Conservation (phyloP, 2,888 invertebrate species). For the Drosophila histrio region DNA sequence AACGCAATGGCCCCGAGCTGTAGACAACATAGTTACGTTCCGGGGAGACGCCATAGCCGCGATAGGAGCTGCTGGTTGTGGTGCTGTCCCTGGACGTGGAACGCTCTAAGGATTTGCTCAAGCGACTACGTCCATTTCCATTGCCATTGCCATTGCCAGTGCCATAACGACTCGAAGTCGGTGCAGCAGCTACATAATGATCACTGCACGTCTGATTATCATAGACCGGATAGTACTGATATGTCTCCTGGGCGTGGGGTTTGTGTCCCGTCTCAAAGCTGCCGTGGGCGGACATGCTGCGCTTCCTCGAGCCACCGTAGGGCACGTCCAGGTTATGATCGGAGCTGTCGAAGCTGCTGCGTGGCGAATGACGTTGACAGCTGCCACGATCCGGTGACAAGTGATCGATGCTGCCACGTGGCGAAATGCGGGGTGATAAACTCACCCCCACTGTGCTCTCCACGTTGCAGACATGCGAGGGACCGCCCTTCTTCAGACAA, state of each 20-base stretch:
- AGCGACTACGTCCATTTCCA: slow-evolving; percentile 55
- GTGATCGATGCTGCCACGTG: slow-evolving; percentile 82
- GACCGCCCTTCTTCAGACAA: slow-evolving; percentile 82
- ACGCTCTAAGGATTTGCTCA: slow-evolving; percentile 84
- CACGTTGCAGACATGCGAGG: slow-evolving; percentile 82
- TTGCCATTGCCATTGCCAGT: slow-evolving; percentile 53
- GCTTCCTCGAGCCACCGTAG: slow-evolving; percentile 74
- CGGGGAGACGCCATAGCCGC: slow-evolving; percentile 81
- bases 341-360: slow-evolving; percentile 83
- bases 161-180: slow-evolving; percentile 63
- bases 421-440: slow-evolving; percentile 82
- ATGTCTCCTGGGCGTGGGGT: slow-evolving; percentile 74
- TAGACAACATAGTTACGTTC: slow-evolving; percentile 83
- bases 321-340: slow-evolving; percentile 81
- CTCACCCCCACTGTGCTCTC: slow-evolving; percentile 58
- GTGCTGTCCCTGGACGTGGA: slow-evolving; percentile 83
- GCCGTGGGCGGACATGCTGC: slow-evolving; percentile 84
- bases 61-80: slow-evolving; percentile 76
- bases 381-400: slow-evolving; percentile 82
- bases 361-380: slow-evolving; percentile 83
- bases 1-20: slow-evolving; percentile 80
- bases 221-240: slow-evolving; percentile 83
- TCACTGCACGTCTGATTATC: slow-evolving; percentile 83
- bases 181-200: slow-evolving; percentile 82
- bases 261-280: slow-evolving; percentile 81